These are phyloP conservation scores for Onchidella celtica DNA, from an alignment of 2,888 invertebrate species.

Conservation along the genomic window DNA sequence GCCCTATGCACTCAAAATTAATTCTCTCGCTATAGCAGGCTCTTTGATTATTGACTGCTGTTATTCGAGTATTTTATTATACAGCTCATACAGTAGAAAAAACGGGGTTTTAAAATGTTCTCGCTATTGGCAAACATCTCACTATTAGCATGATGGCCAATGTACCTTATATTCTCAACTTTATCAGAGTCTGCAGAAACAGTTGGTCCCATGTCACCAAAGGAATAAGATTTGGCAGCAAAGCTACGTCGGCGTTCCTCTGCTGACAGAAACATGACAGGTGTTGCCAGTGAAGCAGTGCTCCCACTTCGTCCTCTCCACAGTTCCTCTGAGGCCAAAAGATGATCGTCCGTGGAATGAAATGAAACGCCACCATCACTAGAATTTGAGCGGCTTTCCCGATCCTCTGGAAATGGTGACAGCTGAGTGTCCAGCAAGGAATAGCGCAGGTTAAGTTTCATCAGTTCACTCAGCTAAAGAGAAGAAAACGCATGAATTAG, in stretches of 20 bases:
- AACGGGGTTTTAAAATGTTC: too few relatives aligned
- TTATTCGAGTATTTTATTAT: too few relatives aligned
- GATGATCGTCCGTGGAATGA: conserved; percentile 60
- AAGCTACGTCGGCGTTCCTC: conserved; percentile 58
- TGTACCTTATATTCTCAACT: conserved; percentile 51
- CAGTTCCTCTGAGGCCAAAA: conserved; percentile 59
- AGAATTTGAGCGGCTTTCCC: conserved; percentile 51
- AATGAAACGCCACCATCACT: conserved; percentile 56
- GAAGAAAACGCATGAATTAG: not conserved
- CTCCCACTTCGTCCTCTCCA: conserved; percentile 61
- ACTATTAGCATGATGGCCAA: too few relatives aligned
- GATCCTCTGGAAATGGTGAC: conserved; percentile 51
- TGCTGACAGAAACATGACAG: conserved; percentile 44
- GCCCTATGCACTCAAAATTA: too few relatives aligned
- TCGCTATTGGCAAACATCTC: too few relatives aligned
- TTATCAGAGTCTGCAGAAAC: conserved; percentile 60
- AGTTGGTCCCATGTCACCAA: conserved; percentile 61
- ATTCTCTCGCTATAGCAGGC: too few relatives aligned
- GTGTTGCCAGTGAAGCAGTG: conserved; percentile 58
- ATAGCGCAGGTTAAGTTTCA: conserved; percentile 67
- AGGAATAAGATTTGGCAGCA: conserved; percentile 65
- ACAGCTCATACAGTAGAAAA: too few relatives aligned
- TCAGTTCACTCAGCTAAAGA: conserved; percentile 62
- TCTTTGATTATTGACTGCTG: too few relatives aligned
- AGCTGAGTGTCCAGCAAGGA: conserved; percentile 56